A percentile compares a stretch with the other conserved stretches of the same genome.
Conservation (phyloP, 2,888 invertebrate genomes). For the Dicycla oo region DNA sequence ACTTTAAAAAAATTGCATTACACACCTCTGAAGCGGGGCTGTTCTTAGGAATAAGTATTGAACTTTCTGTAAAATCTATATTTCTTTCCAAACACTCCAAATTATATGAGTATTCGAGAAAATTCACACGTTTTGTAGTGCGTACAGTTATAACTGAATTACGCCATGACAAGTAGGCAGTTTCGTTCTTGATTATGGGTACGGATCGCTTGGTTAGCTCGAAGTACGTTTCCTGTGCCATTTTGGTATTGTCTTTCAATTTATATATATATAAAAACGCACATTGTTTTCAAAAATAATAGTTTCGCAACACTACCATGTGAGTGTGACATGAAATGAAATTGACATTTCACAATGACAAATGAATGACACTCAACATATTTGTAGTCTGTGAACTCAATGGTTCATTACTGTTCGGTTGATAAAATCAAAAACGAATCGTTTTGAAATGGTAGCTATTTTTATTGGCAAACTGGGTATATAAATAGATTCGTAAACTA, state of each 20-base stretch:
- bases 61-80: slow-evolving; percentile 74
- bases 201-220: slow-evolving; percentile 77
- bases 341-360: background rate
- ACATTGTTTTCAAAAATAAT: slow-evolving; percentile 33
- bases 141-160: slow-evolving; percentile 75
- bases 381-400: background rate
- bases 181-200: slow-evolving; percentile 74
- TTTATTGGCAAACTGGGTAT: no score
- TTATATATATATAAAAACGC: background rate
- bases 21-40: slow-evolving; percentile 77
- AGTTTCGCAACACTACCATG: background rate
- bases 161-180: slow-evolving; percentile 73
- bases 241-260: slow-evolving; percentile 30
- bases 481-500: no score
- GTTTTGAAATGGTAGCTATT: no score
- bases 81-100: slow-evolving; percentile 78
- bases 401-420: no score
- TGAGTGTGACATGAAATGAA: slow-evolving; percentile 21
- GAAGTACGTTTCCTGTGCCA: slow-evolving; percentile 68
- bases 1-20: slow-evolving; percentile 67
- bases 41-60: slow-evolving; percentile 71
- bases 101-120: slow-evolving; percentile 77
- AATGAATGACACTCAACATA: no score
- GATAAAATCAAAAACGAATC: no score
- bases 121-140: slow-evolving; percentile 76